Percentiles rank a stretch among this genome's conserved stretches.
Conservation (phyloP, 1,140 invertebrate genomes). For the Drosophila hydei region DNA sequence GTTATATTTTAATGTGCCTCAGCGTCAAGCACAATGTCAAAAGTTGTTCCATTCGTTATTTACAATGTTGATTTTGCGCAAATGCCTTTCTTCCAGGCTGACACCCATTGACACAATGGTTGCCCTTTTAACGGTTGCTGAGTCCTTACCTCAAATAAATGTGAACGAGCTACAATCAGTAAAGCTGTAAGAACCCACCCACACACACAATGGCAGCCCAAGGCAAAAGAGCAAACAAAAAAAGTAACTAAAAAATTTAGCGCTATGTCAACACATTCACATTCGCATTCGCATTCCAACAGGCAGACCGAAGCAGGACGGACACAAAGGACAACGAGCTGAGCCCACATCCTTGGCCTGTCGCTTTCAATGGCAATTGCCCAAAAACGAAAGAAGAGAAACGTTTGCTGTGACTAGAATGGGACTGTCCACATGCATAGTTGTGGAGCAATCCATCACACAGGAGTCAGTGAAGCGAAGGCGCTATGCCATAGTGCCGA, state of each 20-base stretch:
- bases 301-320: conserved; percentile 18
- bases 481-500: conserved; percentile 7
- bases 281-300: conserved; percentile 57
- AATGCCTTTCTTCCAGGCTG: conserved; percentile 58
- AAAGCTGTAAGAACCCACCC: conserved; percentile 65
- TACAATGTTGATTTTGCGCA: conserved; percentile 62
- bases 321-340: conserved; percentile 53
- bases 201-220: not conserved
- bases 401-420: conserved; percentile 20
- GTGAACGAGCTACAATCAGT: conserved; percentile 19
- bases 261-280: conserved; percentile 76
- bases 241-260: conserved; percentile 78
- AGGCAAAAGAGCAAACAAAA: conserved; percentile 59
- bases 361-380: conserved; percentile 35
- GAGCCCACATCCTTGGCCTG: conserved; percentile 32
- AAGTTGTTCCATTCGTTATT: conserved; percentile 36
- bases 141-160: conserved; percentile 58
- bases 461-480: conserved; percentile 11
- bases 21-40: not conserved
- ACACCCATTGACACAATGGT: conserved; percentile 55
- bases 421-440: conserved; percentile 17
- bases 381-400: conserved; percentile 26
- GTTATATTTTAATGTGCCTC: not conserved
- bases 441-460: conserved; percentile 31
- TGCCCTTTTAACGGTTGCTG: conserved; percentile 40